Percentiles rank a stretch among this genome's conserved stretches.
Evolutionary conservation across 2,113 vertebrate genomes (phyloP).

Genomic region (Cheirogaleus medius): DNA sequence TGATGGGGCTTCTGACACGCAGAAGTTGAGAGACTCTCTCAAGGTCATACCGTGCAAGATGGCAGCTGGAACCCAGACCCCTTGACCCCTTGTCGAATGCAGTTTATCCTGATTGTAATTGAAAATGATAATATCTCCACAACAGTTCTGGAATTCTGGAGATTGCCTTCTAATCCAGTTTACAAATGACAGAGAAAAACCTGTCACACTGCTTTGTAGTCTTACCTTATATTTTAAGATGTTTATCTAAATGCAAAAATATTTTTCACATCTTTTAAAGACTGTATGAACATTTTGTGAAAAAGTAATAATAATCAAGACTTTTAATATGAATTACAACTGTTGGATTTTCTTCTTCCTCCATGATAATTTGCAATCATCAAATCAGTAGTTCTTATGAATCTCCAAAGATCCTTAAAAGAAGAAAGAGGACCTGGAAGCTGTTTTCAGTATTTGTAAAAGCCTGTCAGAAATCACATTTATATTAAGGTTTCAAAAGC

Average conservation of each 20-base stretch:
- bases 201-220: neutral
- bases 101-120: neutral
- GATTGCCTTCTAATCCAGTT: neutral
- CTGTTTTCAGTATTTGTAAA: neutral
- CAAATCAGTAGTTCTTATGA: neutral
- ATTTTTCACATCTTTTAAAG: neutral
- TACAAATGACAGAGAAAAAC: neutral
- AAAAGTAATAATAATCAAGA: constrained; percentile 19
- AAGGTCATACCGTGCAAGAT: neutral
- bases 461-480: neutral
- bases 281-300: neutral
- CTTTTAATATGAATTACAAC: neutral
- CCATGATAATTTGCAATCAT: neutral
- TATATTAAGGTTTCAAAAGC: neutral
- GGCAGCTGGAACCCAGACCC: neutral
- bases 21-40: neutral
- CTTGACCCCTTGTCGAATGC: neutral
- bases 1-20: neutral
- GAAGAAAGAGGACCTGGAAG: neutral
- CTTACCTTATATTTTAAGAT: neutral
- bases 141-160: neutral
- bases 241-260: neutral
- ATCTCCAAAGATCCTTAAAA: constrained; percentile 24
- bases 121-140: neutral
- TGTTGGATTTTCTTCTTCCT: neutral